Base-by-base conservation (phyloP, 2,888 invertebrate genomes). In the Tuberolachnus salignus region DNA sequence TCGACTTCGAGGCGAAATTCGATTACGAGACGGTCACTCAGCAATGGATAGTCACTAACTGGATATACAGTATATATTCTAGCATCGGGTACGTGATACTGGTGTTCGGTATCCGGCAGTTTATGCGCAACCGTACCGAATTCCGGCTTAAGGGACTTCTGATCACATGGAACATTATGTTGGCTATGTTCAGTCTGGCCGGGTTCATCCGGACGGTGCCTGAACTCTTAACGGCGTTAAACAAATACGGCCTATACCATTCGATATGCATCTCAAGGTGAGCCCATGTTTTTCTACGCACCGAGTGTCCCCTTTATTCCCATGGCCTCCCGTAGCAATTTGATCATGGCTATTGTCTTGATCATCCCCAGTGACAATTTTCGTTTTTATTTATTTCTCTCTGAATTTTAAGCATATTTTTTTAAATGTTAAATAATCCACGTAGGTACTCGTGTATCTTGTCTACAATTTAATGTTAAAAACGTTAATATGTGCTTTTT, bases 11-110 rank as follows among this genome's bases (percentile, higher is more conserved):
- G 88, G 92, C 92, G 85, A 92, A 94, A 85, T 98, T 97, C 87
- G 93, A 94, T 85, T 94, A 96, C 85, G 90, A 92, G 84, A 91
- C 92, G 83, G n/a, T n/a, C n/a, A 94, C 94, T 83, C 90, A 93
- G 85, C 91, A 91, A 87, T 98, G 97, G 95, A 98, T 98, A 96
- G 90, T 92, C 83, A 91, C 94, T 84, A 94, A 98, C 87, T 98
- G 98, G 98, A 94, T 94, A 80, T 91, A 92, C 85, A 93, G 94
- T 78, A 95, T 97, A 87, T 95, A 95, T 84, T 92, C 92, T 85
- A 90, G 93, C 82, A 94, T 94, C 82, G 88, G 93, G 83, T 99
- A 99, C 86, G 94, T 98, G 91, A 89, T 95, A 82, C 89, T 96
- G 82, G 95, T 99, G 84, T 98, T 97, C 86, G 93, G 93, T 82